A percentile compares a stretch with the other conserved stretches of the same genome.
These are phyloP conservation scores for Synchiropus splendidus DNA, from an alignment of 2,113 vertebrate species.

Conservation along the genomic window DNA sequence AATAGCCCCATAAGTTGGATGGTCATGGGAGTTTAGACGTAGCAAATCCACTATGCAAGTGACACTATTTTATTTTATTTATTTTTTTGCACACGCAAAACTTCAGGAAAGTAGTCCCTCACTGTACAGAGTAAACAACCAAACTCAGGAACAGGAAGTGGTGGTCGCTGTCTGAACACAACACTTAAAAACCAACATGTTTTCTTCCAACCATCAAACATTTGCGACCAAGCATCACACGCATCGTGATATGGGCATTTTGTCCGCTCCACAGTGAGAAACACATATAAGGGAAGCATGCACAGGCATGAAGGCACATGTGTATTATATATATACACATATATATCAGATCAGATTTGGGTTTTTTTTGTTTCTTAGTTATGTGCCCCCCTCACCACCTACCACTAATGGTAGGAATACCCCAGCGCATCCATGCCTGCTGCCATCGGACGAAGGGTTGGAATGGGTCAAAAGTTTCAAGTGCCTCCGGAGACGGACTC, in stretches of 20 bases:
- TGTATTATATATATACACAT: conserved; percentile 9
- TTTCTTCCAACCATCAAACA: conserved; percentile 8
- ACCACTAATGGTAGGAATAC: conserved; percentile 1
- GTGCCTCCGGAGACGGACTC: conserved; percentile 16
- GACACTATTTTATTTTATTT: no score
- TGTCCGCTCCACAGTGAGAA: no score
- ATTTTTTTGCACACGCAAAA: no score
- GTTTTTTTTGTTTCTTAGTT: conserved; percentile 21
- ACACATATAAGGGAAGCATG: conserved; percentile 56
- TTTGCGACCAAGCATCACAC: conserved; percentile 26
- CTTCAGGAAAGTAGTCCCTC: no score
- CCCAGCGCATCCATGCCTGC: conserved; percentile 43
- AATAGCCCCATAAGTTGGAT: no score
- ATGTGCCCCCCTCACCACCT: conserved; percentile 4
- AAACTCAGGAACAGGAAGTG: no score
- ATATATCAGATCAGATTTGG: conserved; percentile 13
- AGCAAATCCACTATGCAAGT: no score
- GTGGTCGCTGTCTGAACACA: not conserved
- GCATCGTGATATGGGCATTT: no score
- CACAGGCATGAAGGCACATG: conserved; percentile 46
- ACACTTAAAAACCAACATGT: conserved; percentile 7
- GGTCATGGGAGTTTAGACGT: no score
- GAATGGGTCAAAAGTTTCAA: conserved; percentile 24
- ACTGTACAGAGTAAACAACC: no score
- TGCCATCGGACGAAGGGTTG: conserved; percentile 52